A percentile compares a stretch with the other conserved stretches of the same genome.
Conservation (phyloP, 2,797 vertebrate species). For the Pterois miles region DNA sequence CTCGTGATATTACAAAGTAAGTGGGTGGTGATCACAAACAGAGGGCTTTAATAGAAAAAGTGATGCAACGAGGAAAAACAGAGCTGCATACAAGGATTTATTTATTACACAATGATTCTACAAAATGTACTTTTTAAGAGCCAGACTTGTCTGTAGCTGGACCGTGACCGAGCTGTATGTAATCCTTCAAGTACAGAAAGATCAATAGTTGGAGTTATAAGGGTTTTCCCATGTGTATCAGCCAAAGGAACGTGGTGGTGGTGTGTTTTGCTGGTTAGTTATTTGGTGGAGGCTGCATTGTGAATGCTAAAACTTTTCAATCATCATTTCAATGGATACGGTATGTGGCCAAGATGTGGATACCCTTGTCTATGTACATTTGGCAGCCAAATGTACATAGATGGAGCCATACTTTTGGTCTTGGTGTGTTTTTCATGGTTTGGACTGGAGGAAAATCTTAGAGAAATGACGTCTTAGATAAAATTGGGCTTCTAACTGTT, state of each 20-base stretch:
- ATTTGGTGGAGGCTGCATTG: neutral
- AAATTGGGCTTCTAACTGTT: neutral
- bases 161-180: neutral
- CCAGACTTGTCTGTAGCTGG: neutral
- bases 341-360: fast-evolving
- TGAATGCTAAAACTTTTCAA: neutral
- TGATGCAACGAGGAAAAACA: neutral
- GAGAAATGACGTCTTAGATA: neutral
- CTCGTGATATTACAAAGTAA: neutral
- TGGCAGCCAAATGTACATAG: fast-evolving
- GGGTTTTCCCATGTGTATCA: neutral
- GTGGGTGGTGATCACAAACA: slow-evolving; percentile 7
- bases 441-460: neutral
- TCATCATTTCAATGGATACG: neutral
- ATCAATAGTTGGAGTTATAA: slow-evolving; percentile 4
- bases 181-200: slow-evolving; percentile 19
- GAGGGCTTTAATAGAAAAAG: neutral
- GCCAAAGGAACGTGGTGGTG: neutral
- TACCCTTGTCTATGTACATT: no score
- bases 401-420: neutral
- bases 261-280: neutral
- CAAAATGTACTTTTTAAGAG: slow-evolving; percentile 1
- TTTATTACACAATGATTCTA: neutral
- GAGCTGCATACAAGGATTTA: slow-evolving; percentile 2
- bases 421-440: neutral